Evolutionary conservation across 2,888 invertebrate species (phyloP).

Genomic region (Andrena bucephala): DNA sequence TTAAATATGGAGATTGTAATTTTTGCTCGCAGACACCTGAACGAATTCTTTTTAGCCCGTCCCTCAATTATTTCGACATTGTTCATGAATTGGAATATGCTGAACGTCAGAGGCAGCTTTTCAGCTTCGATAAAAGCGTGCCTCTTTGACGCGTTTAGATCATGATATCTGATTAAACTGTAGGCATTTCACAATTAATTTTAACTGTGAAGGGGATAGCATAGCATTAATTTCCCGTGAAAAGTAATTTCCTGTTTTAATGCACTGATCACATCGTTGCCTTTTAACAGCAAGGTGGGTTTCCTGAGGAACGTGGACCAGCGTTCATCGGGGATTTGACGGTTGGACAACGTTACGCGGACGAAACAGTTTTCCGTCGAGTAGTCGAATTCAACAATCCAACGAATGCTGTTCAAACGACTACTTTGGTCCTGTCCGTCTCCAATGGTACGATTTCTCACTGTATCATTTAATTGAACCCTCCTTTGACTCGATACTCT

Average conservation of each 20-base stretch:
- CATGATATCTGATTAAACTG: neutral
- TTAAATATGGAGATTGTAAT: neutral
- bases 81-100: neutral
- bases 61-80: neutral
- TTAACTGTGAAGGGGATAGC: neutral
- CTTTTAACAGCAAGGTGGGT: neutral
- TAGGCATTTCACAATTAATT: neutral
- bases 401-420: conserved; percentile 75
- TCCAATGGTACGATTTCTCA: conserved; percentile 73
- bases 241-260: neutral
- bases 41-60: neutral
- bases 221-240: neutral
- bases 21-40: neutral
- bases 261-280: neutral
- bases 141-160: neutral
- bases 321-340: conserved; percentile 81
- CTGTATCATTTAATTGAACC: neutral
- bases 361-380: conserved; percentile 80
- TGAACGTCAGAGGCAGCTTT: neutral
- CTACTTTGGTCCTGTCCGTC: conserved; percentile 74
- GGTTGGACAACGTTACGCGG: conserved; percentile 76
- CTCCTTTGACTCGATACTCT: neutral
- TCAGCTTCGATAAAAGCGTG: neutral
- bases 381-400: conserved; percentile 79
- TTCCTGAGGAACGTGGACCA: conserved; percentile 56